Conservation (phyloP, 2,888 invertebrate genomes). For the Lasius platythorax region DNA sequence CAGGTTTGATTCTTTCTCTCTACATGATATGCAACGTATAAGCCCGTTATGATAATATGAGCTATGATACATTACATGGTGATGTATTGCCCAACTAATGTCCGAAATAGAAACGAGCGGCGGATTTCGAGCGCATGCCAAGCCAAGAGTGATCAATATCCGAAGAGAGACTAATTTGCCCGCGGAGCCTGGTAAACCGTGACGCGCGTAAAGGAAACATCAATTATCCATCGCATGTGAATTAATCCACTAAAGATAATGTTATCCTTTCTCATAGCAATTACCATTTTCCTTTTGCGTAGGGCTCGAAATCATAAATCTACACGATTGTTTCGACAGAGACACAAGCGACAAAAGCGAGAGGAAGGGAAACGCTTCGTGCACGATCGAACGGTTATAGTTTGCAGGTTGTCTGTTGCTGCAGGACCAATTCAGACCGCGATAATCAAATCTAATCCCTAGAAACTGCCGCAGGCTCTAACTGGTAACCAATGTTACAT, state of each 20-base stretch:
- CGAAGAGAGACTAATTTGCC: constrained; percentile 16
- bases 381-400: constrained; percentile 37
- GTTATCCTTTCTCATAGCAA: background rate
- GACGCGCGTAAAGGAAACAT: constrained; percentile 43
- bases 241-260: background rate
- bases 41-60: background rate
- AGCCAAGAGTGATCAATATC: constrained; percentile 43
- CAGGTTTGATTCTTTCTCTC: background rate
- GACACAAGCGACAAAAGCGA: background rate
- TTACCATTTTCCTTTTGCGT: constrained; percentile 25
- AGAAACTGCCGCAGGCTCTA: constrained; percentile 71
- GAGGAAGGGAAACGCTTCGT: background rate
- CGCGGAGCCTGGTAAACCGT: constrained; percentile 20
- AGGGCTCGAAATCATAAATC: constrained; percentile 24
- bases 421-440: constrained; percentile 61
- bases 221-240: constrained; percentile 31
- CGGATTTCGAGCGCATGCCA: constrained; percentile 21
- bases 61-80: constrained; percentile 14
- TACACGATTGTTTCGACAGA: constrained; percentile 24
- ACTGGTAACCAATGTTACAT: constrained; percentile 76
- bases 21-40: background rate
- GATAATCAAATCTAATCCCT: constrained; percentile 80
- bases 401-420: constrained; percentile 49
- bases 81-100: constrained; percentile 26
- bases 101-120: constrained; percentile 42